These are phyloP conservation scores for Ariopsis seemanni DNA, from an alignment of 2,113 vertebrate genomes.

Conservation along the genomic window DNA sequence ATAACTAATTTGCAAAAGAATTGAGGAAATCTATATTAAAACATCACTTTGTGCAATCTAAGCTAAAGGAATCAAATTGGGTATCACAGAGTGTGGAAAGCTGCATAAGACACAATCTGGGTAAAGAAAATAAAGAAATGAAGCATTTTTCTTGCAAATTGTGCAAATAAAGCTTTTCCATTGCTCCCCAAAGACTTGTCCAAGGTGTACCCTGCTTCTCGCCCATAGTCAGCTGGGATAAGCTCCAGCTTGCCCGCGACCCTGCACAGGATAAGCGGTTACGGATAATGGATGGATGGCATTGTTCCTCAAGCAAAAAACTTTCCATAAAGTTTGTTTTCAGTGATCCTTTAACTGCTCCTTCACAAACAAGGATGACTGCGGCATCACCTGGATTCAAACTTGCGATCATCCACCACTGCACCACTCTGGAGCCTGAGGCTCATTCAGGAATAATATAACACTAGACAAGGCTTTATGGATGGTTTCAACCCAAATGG, in stretches of 20 bases:
- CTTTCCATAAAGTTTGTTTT: background rate
- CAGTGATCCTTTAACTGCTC: background rate
- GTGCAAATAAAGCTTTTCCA: background rate
- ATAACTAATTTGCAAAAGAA: background rate
- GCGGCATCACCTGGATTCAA: background rate
- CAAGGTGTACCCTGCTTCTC: no score
- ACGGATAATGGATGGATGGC: no score
- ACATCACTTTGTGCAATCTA: background rate
- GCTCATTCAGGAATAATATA: background rate
- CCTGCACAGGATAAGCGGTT: no score
- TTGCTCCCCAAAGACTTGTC: background rate
- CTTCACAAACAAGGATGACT: background rate
- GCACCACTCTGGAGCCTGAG: background rate
- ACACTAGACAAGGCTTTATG: slow-evolving; percentile 4
- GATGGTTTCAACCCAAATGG: background rate
- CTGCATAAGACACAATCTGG: background rate
- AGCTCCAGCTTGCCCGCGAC: no score
- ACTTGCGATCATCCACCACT: background rate
- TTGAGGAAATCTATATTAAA: background rate
- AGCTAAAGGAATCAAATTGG: background rate
- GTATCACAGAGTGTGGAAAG: background rate
- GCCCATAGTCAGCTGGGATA: no score
- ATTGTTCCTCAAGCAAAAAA: background rate
- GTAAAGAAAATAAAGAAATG: background rate
- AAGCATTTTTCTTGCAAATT: background rate